Conservation (phyloP, 2,113 vertebrate species). For the Calyptomena viridis region DNA sequence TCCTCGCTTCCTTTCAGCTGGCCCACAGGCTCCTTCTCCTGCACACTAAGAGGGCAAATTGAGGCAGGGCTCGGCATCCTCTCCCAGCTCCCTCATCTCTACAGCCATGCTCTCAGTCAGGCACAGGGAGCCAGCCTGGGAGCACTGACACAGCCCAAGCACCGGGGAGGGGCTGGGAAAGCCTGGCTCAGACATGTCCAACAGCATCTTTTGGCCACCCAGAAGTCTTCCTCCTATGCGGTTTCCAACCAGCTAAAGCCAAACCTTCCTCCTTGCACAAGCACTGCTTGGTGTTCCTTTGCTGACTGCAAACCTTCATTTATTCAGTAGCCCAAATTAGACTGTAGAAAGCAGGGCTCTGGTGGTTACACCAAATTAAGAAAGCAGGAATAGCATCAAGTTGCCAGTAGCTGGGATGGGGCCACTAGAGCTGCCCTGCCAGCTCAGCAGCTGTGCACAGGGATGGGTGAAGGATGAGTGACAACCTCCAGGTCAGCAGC, state of each 20-base stretch:
- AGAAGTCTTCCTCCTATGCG: fast-evolving
- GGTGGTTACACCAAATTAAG: neutral
- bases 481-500: neutral
- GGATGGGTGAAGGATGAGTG: fast-evolving
- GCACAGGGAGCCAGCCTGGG: neutral
- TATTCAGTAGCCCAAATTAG: neutral
- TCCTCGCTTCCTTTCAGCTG: neutral
- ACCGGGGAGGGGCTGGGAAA: neutral
- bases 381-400: neutral
- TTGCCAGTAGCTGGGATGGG: neutral
- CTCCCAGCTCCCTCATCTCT: neutral
- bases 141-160: neutral
- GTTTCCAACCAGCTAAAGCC: neutral
- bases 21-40: neutral
- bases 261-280: neutral
- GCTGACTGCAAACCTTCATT: neutral
- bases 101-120: fast-evolving
- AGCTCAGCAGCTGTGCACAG: neutral
- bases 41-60: neutral
- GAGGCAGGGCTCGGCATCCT: neutral
- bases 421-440: neutral
- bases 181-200: neutral
- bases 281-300: neutral
- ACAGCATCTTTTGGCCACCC: neutral
- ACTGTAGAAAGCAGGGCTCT: fast-evolving